Evolutionary conservation across 2,113 vertebrate species (phyloP).

Genomic region (Gymnobelideus leadbeateri): DNA sequence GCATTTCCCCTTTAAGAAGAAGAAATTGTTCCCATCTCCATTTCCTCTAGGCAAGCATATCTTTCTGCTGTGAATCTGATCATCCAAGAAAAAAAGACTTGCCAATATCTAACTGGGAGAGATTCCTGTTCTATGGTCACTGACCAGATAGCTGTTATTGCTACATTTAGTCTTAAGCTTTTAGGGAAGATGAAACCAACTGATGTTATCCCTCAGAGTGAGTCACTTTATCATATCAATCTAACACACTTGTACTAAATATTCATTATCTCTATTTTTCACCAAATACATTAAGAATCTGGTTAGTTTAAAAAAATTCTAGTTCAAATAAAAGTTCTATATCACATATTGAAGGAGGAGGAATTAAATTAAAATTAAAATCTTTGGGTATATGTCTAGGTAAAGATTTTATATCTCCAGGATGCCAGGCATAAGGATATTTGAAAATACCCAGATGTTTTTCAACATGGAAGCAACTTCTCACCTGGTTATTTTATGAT

Average conservation of each 20-base stretch:
- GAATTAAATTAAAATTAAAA: neutral
- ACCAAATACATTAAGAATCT: neutral
- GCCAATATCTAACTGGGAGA: neutral
- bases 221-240: neutral
- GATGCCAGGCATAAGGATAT: neutral
- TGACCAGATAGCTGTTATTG: neutral
- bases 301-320: neutral
- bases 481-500: neutral
- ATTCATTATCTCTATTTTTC: neutral
- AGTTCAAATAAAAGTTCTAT: neutral
- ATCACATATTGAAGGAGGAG: neutral
- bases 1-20: neutral
- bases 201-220: neutral
- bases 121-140: neutral
- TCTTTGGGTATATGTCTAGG: neutral
- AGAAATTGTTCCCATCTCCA: slow-evolving; percentile 12
- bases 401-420: neutral
- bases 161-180: neutral
- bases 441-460: neutral
- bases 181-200: neutral
- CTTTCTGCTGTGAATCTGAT: neutral
- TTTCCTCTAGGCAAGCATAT: neutral
- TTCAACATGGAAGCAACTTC: neutral
- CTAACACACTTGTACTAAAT: neutral
- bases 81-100: neutral